Conservation (phyloP, 2,888 invertebrate genomes). For the Euspilapteryx auroguttella region DNA sequence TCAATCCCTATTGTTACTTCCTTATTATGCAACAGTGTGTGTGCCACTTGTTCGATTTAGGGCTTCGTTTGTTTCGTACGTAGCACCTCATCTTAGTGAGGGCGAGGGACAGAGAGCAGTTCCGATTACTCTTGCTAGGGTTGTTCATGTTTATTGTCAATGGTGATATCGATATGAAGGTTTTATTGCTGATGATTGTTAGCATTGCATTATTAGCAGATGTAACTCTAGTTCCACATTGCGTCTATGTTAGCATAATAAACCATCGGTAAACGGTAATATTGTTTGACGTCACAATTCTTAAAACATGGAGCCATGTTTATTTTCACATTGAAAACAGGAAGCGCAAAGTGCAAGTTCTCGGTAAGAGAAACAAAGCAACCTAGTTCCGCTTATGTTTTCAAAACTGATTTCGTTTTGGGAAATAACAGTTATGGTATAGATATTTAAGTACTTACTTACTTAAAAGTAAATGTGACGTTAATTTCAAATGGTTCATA, state of each 20-base stretch:
- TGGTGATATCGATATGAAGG: too few species aligned
- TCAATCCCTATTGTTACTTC: constrained; percentile 59
- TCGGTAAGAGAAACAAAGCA: constrained; percentile 52
- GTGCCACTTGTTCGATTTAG: constrained; percentile 60
- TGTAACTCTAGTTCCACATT: too few species aligned
- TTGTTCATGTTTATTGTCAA: constrained; percentile 12
- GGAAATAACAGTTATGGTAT: too few species aligned
- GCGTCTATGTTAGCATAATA: too few species aligned
- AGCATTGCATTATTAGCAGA: too few species aligned
- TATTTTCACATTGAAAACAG: constrained; percentile 54
- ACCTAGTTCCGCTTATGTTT: constrained; percentile 54
- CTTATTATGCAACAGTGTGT: constrained; percentile 43
- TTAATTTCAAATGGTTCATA: too few species aligned
- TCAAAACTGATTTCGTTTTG: constrained; percentile 42
- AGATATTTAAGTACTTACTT: too few species aligned
- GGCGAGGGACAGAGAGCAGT: constrained; percentile 55
- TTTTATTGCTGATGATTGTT: too few species aligned
- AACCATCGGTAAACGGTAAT: too few species aligned
- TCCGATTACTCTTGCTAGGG: constrained; percentile 54
- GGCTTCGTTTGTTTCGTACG: constrained; percentile 19
- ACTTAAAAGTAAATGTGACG: too few species aligned
- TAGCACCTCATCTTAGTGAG: constrained; percentile 49
- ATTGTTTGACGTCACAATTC: too few species aligned
- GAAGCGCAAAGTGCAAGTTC: constrained; percentile 40
- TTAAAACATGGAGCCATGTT: too few species aligned